phyloP scores from a whole-genome alignment of 2,888 invertebrate species.

The Sicus ferrugineus region DNA sequence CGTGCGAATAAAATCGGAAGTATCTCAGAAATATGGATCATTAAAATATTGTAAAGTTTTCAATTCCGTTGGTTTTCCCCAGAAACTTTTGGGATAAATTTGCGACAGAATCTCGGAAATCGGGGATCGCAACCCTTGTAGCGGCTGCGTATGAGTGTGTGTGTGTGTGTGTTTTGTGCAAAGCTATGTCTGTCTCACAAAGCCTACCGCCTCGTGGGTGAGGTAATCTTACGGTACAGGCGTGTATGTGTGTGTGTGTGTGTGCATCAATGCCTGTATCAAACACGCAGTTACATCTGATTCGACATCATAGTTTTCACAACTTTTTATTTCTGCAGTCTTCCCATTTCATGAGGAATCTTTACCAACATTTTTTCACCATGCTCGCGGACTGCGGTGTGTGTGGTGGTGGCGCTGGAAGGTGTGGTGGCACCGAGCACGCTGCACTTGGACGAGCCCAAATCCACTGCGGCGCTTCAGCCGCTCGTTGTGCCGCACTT shows the following conservation, averaged over 20 bases:
- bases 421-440: too few species aligned
- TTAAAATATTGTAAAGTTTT: too few species aligned
- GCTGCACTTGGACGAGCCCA: neutral
- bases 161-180: slow-evolving; percentile 2
- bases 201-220: too few species aligned
- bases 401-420: neutral
- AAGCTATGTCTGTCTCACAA: too few species aligned
- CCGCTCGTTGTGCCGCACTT: slow-evolving; percentile 16
- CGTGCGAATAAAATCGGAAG: too few species aligned
- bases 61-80: too few species aligned
- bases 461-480: neutral
- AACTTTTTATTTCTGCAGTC: neutral
- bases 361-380: neutral
- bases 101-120: too few species aligned
- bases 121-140: too few species aligned
- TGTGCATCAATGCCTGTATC: slow-evolving; percentile 5
- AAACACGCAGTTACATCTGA: slow-evolving; percentile 25
- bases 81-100: too few species aligned
- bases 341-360: neutral
- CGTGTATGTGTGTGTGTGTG: slow-evolving; percentile 7
- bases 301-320: slow-evolving; percentile 9
- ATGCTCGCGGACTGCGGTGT: too few species aligned
- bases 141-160: neutral
- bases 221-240: too few species aligned
- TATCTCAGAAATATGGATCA: too few species aligned